phyloP scores from a whole-genome alignment of 2,113 vertebrate species.

The Cynopterus brachyotis region DNA sequence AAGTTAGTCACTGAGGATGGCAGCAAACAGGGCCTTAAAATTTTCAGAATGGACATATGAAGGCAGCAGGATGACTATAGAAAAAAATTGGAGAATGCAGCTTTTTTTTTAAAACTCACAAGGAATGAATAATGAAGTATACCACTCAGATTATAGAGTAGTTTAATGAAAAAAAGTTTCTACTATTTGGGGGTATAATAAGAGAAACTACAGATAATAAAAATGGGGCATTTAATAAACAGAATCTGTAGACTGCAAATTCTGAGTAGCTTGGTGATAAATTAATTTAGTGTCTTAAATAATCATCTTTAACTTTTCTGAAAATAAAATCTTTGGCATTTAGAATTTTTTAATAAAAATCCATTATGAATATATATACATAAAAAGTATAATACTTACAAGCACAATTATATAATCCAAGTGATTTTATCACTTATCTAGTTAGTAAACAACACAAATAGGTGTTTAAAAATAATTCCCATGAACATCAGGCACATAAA shows the following conservation, averaged over 20 bases:
- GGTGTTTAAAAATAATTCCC: neutral
- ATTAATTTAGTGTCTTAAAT: slow-evolving; percentile 26
- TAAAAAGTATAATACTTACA: neutral
- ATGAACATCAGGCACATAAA: neutral
- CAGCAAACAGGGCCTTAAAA: neutral
- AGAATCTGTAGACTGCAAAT: slow-evolving; percentile 9
- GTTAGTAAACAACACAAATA: neutral
- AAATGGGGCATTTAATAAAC: neutral
- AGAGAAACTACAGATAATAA: slow-evolving; percentile 6
- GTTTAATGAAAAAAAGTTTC: neutral
- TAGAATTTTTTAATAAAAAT: slow-evolving; percentile 28
- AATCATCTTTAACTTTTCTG: neutral
- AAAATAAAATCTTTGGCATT: slow-evolving; percentile 11
- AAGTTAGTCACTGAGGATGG: neutral
- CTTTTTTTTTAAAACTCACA: neutral
- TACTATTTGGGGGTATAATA: neutral
- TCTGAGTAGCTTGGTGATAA: neutral
- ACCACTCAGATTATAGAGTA: neutral
- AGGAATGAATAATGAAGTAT: slow-evolving; percentile 11
- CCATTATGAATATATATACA: neutral
- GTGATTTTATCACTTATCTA: neutral
- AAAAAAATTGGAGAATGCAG: neutral
- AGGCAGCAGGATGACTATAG: neutral
- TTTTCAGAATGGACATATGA: neutral
- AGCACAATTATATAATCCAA: neutral